These are phyloP conservation scores for Poeciliopsis prolifica DNA, from an alignment of 2,113 vertebrate genomes.

Conservation along the genomic window DNA sequence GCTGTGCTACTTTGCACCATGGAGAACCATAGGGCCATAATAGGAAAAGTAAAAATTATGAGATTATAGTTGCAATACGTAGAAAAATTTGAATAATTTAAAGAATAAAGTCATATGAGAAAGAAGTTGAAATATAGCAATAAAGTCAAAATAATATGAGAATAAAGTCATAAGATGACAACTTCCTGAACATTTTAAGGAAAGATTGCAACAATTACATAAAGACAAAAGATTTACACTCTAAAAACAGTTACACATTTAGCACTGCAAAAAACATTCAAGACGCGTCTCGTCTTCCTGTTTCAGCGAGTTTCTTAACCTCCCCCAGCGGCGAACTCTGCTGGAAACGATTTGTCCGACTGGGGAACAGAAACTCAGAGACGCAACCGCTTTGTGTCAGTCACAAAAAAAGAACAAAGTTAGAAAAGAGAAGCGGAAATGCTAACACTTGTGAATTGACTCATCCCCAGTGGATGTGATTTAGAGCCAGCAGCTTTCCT, in stretches of 20 bases:
- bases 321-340: slow-evolving; percentile 26
- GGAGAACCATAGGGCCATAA: too few species aligned
- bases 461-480: slow-evolving; percentile 55
- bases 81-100: too few species aligned
- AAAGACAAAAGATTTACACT: background rate
- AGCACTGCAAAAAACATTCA: background rate
- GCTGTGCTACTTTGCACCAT: too few species aligned
- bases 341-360: slow-evolving; percentile 37
- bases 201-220: background rate
- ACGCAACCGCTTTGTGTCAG: slow-evolving; percentile 36
- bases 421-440: slow-evolving; percentile 54
- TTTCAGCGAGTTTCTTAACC: slow-evolving; percentile 6
- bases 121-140: too few species aligned
- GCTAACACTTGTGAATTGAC: slow-evolving; percentile 63
- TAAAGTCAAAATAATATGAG: too few species aligned
- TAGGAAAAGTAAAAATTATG: too few species aligned
- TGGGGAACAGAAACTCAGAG: slow-evolving; percentile 71
- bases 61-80: too few species aligned
- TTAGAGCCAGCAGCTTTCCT: slow-evolving; percentile 43
- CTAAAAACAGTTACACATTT: background rate
- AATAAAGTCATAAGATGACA: too few species aligned
- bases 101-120: too few species aligned
- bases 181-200: background rate
- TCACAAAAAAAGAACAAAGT: slow-evolving; percentile 52
- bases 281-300: background rate